phyloP scores from a whole-genome alignment of 2,797 vertebrate genomes.

The Thripadectes ignobilis region DNA sequence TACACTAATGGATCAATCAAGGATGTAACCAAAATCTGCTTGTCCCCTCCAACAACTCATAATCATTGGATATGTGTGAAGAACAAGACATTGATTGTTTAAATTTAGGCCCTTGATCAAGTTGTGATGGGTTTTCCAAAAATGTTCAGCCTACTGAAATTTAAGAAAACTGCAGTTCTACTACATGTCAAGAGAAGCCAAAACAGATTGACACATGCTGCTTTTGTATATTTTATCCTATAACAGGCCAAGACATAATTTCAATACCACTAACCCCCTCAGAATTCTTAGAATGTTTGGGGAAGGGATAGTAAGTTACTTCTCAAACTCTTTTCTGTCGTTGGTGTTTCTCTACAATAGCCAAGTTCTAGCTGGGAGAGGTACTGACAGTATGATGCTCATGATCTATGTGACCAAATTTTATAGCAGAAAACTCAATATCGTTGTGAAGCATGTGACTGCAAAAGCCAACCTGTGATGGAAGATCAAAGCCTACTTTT shows the following conservation, averaged over 20 bases:
- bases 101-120: not conserved
- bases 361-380: not conserved
- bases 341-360: not conserved
- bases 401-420: not conserved
- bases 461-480: not conserved
- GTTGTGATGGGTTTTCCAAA: not conserved
- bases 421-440: not conserved
- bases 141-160: not conserved
- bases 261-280: not conserved
- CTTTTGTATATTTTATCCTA: not conserved
- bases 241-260: not conserved
- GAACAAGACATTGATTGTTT: not conserved
- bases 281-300: not conserved
- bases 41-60: not conserved
- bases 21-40: not conserved
- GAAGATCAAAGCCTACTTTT: not conserved
- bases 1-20: not conserved
- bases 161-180: not conserved
- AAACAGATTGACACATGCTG: not conserved
- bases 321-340: not conserved
- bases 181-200: not conserved
- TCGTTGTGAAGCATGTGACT: not conserved
- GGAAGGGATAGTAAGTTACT: not conserved
- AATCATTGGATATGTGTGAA: not conserved
- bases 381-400: not conserved